Evolutionary conservation across 2,113 vertebrate genomes (phyloP), one percentile per base, ranked within the genome.

Genomic region (Heterochromis multidens): DNA sequence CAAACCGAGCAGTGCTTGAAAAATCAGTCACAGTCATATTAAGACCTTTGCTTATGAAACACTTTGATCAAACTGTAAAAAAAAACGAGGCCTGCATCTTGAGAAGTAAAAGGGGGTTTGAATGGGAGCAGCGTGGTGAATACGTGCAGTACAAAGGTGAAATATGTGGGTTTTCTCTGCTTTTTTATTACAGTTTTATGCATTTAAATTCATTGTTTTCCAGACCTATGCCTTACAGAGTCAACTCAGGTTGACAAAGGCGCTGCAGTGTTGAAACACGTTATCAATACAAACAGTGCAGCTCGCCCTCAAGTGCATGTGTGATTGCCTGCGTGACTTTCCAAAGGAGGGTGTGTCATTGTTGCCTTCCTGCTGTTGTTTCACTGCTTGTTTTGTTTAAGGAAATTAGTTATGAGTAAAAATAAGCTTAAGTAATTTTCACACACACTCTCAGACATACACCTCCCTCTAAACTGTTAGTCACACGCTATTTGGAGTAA

Each of bases 361-460:
- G 81, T 81, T 83, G 87, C 89, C 93, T 95, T 95, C 95, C 95
- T 95, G 95, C 93, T 95, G 92, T 95, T 94, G 92, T 95, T 94
- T 87, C 89, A 93, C 88, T 80, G 81, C 89, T 92, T 14, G 19
- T 85, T 86, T 89, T 93, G 92, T 92, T 91, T 72, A 87, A 91
- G 91, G 90, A 94, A 93, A 94, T 92, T 88, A 85, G 72, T 80
- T 89, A 63, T 74, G 54, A 61, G 65, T 31, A 82, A 93, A 87
- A 94, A 87, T 92, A 90, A 85, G 82, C 56, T 88, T 25, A 87
- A 83, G 90, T 79, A 57, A 87, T 76, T 82, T 60, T 61, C 43
- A 76, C 70, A 43, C 83, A 80, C 83, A 76, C 31, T 33, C 29
- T 17, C 57, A 70, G 16, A 60, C 62, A 63, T 65, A 81, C 79